A percentile compares a stretch with the other conserved stretches of the same genome.
Conservation (phyloP, 2,888 invertebrate genomes). For the Plemyria rubiginata region DNA sequence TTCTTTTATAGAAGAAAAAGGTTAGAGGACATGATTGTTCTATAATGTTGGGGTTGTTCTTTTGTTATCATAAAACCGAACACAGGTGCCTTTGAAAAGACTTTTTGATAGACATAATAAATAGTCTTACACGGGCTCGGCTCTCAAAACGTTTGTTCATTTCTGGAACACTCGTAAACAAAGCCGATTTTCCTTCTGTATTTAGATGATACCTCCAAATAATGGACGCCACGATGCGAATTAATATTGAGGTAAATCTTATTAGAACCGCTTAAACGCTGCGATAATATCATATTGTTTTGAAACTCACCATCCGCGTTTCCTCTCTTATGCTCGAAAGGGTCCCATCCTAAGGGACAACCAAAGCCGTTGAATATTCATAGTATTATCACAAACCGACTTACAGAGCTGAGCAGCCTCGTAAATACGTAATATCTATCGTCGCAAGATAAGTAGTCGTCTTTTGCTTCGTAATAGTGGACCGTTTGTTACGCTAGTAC, state of each 20-base stretch:
- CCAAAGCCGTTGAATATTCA: conserved; percentile 78
- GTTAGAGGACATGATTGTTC: conserved; percentile 79
- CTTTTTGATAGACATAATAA: conserved; percentile 41
- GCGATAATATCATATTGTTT: conserved; percentile 84
- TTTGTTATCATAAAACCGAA: conserved; percentile 65
- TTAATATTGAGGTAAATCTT: conserved; percentile 84
- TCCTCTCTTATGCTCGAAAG: conserved; percentile 81
- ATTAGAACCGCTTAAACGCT: conserved; percentile 82
- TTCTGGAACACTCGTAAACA: conserved; percentile 57
- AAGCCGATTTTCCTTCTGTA: conserved; percentile 63
- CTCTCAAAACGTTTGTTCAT: conserved; percentile 50
- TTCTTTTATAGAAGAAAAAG: conserved; percentile 78
- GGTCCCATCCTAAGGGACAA: conserved; percentile 78
- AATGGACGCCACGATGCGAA: conserved; percentile 81
- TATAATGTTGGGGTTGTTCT: conserved; percentile 73
- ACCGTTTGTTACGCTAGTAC: conserved; percentile 46
- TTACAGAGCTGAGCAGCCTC: conserved; percentile 72
- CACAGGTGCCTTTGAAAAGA: conserved; percentile 43
- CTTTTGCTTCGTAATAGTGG: conserved; percentile 48
- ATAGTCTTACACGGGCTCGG: conserved; percentile 54
- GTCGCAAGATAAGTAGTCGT: conserved; percentile 62
- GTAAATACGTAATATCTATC: conserved; percentile 71
- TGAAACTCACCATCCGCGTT: conserved; percentile 79
- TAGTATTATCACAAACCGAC: conserved; percentile 79
- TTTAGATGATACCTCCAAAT: conserved; percentile 79